phyloP scores from a whole-genome alignment of 2,888 invertebrate species.

The Mythimna vitellina region DNA sequence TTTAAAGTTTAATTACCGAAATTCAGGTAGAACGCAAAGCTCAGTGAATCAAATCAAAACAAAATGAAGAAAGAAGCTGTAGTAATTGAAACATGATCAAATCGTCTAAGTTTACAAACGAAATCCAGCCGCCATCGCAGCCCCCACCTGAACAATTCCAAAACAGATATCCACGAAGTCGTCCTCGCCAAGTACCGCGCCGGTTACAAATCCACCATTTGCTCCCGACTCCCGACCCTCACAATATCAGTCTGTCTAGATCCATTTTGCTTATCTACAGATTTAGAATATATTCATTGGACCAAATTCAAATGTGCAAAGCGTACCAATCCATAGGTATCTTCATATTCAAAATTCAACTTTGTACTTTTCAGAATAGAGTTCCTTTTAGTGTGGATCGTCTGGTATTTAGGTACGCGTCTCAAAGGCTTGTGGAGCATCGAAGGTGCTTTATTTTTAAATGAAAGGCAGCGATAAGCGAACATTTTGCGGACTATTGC shows the following conservation, averaged over 20 bases:
- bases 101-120: slow-evolving; percentile 23
- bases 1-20: background rate
- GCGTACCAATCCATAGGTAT: slow-evolving; percentile 50
- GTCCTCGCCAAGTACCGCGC: slow-evolving; percentile 28
- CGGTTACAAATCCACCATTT: slow-evolving; percentile 55
- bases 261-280: slow-evolving; percentile 66
- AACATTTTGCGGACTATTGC: slow-evolving; percentile 65
- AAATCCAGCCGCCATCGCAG: background rate
- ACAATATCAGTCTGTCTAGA: slow-evolving; percentile 62
- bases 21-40: background rate
- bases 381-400: slow-evolving; percentile 35
- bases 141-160: slow-evolving; percentile 30
- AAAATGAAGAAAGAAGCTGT: background rate
- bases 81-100: slow-evolving; percentile 12
- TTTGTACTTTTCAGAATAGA: slow-evolving; percentile 20
- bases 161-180: slow-evolving; percentile 2
- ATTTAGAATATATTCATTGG: slow-evolving; percentile 68
- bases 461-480: slow-evolving; percentile 66
- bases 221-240: slow-evolving; percentile 54
- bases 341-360: slow-evolving; percentile 32
- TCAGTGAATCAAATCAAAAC: background rate
- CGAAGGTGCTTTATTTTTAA: slow-evolving; percentile 69
- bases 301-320: slow-evolving; percentile 67
- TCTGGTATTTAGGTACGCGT: slow-evolving; percentile 55
- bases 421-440: slow-evolving; percentile 58